Base-by-base conservation (phyloP, 2,113 vertebrate genomes). In the Lota lota region DNA sequence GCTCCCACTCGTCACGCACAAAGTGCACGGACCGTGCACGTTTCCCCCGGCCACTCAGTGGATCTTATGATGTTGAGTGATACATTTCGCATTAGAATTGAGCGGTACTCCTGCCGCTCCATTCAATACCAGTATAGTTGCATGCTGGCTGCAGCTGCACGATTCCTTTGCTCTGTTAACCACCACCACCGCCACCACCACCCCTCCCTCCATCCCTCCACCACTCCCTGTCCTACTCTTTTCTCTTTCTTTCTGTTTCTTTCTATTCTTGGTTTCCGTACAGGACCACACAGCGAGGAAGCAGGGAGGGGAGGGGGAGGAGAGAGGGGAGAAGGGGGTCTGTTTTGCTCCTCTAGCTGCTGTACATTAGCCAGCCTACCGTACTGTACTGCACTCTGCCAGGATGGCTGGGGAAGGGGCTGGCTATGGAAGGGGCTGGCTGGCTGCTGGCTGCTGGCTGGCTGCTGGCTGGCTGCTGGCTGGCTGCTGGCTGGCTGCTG, bases 211-310 rank as follows among this genome's bases (percentile, higher is more conserved):
- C 53, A 2, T 1, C 53, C 53, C 36, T 11, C 5, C 11, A 40
- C 36, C 36, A 10, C 36, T 11, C 36, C 36, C 36, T 40, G 3
- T 24, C 50, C 50, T 54, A 1, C 16, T 54, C 16, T n/a, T 54
- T 4, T n/a, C 18, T n/a, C 15, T n/a, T 54, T 54, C 18, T 54
- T 54, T 54, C 53, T n/a, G 18, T 54, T 54, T 54, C 53, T 54
- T 54, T 54, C 18, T 54, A 54, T n/a, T 54, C 53, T n/a, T 12
- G 53, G 53, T 54, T 54, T 54, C 36, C 15, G 53, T 54, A n/a
- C 53, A 54, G 53, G 53, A 54, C 53, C 53, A 54, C 53, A 54
- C 53, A 54, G 53, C 53, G 53, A 54, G 53, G 53, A 17, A n/a
- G 53, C 24, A 24, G 24, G 24, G 24, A 24, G 51, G 51, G 51